Evolutionary conservation across 2,888 invertebrate genomes (phyloP), one percentile per base, ranked within the genome.

Genomic region (Drosophila maculinotata): DNA sequence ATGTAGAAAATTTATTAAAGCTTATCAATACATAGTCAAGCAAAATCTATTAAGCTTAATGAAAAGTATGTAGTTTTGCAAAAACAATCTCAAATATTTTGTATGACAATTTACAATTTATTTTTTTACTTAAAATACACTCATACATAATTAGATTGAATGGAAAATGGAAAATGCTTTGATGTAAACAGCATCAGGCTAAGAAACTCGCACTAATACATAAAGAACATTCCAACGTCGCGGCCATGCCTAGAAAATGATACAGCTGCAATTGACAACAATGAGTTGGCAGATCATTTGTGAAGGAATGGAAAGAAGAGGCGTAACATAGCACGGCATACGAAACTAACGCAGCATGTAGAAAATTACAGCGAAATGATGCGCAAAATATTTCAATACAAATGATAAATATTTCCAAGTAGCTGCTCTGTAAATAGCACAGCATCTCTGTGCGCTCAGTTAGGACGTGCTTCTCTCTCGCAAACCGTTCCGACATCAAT

Each of bases 311-410:
- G 12, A 47, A 41, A 9, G 6, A 20, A 10, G 15, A 10, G 36
- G 2, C 9, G 36, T 8, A 48, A 69, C 23, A 20, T 25, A 17
- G 36, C 15, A 31, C 14, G 12, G 51, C 23, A 51, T 42, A 25
- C 10, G 33, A 20, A 47, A 42, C 57, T 42, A 56, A 38, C 25
- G 44, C 54, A 60, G 57, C 72, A 76, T 67, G 62, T 60, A 48
- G 65, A 60, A 79, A 79, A 79, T 84, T 81, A 72, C 79, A 67
- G 53, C 42, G 45, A 70, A 75, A 74, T 84, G 81, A 81, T 80
- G 64, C 65, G 79, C 68, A 67, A 72, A 71, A 86, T 86, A 80
- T 71, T 86, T 83, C 74, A 76, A 74, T 77, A 48, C 58, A 38
- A 39, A 69, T 84, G 79, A 87, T 78, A 67, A 65, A 80, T 80